These are phyloP conservation scores for Drosophila ohnishii DNA, from an alignment of 1,140 invertebrate species.

Conservation along the genomic window DNA sequence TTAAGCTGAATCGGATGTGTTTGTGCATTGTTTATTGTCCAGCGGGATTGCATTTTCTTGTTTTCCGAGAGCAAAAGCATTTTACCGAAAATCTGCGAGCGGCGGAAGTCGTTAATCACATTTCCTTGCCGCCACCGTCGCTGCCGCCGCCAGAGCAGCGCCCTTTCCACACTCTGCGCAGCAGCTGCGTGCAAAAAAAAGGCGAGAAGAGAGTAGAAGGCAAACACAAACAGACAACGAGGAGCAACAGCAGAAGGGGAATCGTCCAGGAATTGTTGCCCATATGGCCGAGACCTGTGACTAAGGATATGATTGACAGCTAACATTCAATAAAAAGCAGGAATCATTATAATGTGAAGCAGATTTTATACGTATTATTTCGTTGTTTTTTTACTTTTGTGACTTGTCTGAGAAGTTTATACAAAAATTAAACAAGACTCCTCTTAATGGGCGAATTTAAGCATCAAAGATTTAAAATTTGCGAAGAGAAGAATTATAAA, in stretches of 20 bases:
- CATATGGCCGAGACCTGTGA: conserved; percentile 38
- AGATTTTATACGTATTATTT: neutral
- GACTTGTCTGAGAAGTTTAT: neutral
- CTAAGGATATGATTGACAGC: conserved; percentile 9
- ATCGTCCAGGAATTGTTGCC: conserved; percentile 13
- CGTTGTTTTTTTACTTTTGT: no score
- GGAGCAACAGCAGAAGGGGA: conserved; percentile 3
- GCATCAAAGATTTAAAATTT: no score
- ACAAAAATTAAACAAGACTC: neutral
- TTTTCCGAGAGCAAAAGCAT: neutral
- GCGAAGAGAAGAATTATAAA: no score
- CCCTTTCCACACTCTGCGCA: conserved; percentile 25
- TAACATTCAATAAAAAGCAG: neutral
- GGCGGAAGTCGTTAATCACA: conserved; percentile 29
- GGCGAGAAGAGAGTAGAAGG: conserved; percentile 14
- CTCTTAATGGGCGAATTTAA: no score
- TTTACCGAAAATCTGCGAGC: neutral
- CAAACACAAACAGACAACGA: conserved; percentile 27
- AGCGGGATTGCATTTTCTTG: conserved; percentile 3
- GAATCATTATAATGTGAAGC: neutral
- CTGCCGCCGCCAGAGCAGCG: conserved; percentile 14
- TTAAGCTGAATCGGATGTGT: conserved; percentile 13
- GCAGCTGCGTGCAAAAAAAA: conserved; percentile 47
- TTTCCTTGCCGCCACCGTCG: conserved; percentile 18
- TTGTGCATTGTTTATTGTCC: conserved; percentile 1